These are phyloP conservation scores for Drosophila histrio DNA, from an alignment of 2,888 invertebrate genomes.

Conservation along the genomic window DNA sequence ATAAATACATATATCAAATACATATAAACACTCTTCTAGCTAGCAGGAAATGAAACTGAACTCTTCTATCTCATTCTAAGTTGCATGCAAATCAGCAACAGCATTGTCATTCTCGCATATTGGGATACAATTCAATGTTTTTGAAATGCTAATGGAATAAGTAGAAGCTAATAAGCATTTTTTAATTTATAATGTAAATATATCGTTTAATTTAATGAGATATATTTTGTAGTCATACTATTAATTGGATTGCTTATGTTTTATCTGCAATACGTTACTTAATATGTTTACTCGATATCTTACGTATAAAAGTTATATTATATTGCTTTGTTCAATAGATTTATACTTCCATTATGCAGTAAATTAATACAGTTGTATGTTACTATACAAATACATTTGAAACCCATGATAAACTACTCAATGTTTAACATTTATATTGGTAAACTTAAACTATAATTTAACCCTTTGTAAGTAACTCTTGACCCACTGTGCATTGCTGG, in stretches of 20 bases:
- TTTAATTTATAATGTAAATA: no score
- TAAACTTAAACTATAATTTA: neutral
- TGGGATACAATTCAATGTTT: neutral
- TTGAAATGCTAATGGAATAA: neutral
- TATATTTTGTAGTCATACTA: no score
- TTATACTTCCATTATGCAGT: no score
- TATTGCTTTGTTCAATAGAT: no score
- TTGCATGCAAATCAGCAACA: constrained; percentile 40
- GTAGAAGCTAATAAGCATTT: no score
- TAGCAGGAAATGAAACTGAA: constrained; percentile 34
- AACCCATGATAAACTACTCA: no score
- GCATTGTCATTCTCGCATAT: neutral
- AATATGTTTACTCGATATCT: neutral
- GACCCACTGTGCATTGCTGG: constrained; percentile 39
- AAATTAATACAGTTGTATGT: no score
- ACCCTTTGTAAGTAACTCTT: neutral
- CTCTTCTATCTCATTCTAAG: constrained; percentile 34
- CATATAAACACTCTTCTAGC: neutral
- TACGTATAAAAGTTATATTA: no score
- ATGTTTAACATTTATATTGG: neutral
- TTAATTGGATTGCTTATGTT: no score
- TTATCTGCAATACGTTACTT: neutral
- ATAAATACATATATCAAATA: constrained; percentile 21
- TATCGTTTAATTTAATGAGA: no score
- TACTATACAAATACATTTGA: no score